Evolutionary conservation across 2,888 invertebrate genomes (phyloP), one percentile per base, ranked within the genome.

Genomic region (Lithophane semibrunnea): DNA sequence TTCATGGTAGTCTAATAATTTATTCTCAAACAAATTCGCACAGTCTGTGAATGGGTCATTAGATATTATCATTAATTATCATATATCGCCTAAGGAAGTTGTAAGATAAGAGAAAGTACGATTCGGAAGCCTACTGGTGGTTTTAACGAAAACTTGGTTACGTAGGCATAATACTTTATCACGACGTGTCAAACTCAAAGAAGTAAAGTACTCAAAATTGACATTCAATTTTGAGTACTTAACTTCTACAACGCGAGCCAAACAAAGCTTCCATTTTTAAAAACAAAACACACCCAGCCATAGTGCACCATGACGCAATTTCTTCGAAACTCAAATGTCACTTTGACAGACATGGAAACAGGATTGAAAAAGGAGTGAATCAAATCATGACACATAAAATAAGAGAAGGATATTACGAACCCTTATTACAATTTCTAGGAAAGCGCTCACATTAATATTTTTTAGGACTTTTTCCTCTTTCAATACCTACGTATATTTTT

Each of bases 391-490:
- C 88, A 88, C 88, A 88, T 79, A 60, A 54, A 80, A 60, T 85
- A 77, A 75, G 80, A 88, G 73, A 71, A 82, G 79, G 68, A 83
- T 88, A 80, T 79, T 76, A 70, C 24, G 73, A 63, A 70, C 68
- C 71, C 75, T 44, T 64, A 54, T 65, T 49, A 73, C 44, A 54
- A 75, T 64, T 88, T 88, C 88, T 85, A 80, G 72, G 88, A 88
- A 88, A 88, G 82, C 54, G 74, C 49, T 66, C 68, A 65, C 63
- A 75, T 75, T 79, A 73, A 72, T 69, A 68, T 67, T 61, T 29
- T 18, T 74, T 29, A 29, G 24, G 75, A 88, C 87, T 87, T 87
- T 88, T 88, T 87, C 88, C 88, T 88, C 88, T 85, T 88, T 88
- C 77, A 80, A 75, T 81, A 60, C 73, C 77, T 86, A 75, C 77